Base-by-base conservation (phyloP, 2,888 invertebrate species). In the Orchesella flavescens region DNA sequence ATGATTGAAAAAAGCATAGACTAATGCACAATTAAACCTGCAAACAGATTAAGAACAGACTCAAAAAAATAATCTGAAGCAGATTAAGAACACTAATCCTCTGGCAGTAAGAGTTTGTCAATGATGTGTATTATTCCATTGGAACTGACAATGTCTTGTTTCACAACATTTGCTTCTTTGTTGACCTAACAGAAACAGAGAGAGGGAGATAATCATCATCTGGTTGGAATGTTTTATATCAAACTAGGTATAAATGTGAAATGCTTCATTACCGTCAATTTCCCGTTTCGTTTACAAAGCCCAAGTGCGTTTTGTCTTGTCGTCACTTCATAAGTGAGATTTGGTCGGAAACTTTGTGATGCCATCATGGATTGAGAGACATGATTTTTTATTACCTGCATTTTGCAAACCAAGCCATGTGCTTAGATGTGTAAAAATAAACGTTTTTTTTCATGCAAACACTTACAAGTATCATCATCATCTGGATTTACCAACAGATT, bases 91-190 rank as follows among this genome's bases (percentile, higher is more conserved):
- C 49, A 66, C n/a, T 79, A 59, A 13, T 84, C 77, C 55, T 90
- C 89, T 9, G 91, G 91, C 21, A 91, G 87, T 34, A 91, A 89
- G 9, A 91, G 89, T 87, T 89, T 89, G 86, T 91, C 90, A 61
- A 91, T 90, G 74, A 90, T 89, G 85, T 91, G 91, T n/a, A 91
- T 90, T 65, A 91, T 90, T 2, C 92, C 92, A 87, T 91, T 91
- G 43, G 89, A 89, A 65, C 90, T 90, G 66, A 91, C 87, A 53
- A 91, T 89, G 87, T 91, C 91, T 34, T 89, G 89, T 24, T 89
- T 89, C 10, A 90, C 87, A 10, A 91, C 89, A 57, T 89, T 89
- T 5, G 91, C 91, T 17, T 90, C 89, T 59, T 77, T 77, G 78
- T 90, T 90, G 12, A 91, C 89, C 89, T 90, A 89, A 68, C 90